These are phyloP conservation scores for Raphicerus campestris DNA, from an alignment of 2,113 vertebrate species.

Conservation along the genomic window DNA sequence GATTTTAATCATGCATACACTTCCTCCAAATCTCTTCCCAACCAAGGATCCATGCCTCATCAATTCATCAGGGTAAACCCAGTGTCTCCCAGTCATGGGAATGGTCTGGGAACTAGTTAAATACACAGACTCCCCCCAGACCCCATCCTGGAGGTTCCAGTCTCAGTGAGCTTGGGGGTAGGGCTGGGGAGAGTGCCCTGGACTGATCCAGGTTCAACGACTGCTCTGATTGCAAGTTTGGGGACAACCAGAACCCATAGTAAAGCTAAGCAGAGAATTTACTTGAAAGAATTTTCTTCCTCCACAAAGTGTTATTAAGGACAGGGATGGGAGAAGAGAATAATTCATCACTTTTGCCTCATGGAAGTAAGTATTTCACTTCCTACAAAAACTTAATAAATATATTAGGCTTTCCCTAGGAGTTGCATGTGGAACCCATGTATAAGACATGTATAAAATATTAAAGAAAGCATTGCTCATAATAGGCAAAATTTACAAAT, in stretches of 20 bases:
- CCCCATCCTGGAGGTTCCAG: background rate
- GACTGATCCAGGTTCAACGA: background rate
- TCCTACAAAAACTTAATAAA: background rate
- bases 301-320: background rate
- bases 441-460: background rate
- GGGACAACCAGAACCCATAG: background rate
- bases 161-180: background rate
- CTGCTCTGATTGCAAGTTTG: background rate
- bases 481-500: background rate
- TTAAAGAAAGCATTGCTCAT: background rate
- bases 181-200: too few species aligned
- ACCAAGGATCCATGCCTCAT: background rate
- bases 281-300: background rate
- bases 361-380: background rate
- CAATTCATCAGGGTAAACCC: background rate
- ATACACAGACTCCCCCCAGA: background rate
- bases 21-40: background rate
- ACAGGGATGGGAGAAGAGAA: background rate
- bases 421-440: background rate
- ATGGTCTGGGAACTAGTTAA: background rate
- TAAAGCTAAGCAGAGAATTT: background rate
- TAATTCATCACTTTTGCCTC: background rate
- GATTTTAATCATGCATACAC: background rate
- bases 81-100: background rate
- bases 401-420: background rate